phyloP scores from a whole-genome alignment of 2,797 vertebrate species.

The Trachops cirrhosus region DNA sequence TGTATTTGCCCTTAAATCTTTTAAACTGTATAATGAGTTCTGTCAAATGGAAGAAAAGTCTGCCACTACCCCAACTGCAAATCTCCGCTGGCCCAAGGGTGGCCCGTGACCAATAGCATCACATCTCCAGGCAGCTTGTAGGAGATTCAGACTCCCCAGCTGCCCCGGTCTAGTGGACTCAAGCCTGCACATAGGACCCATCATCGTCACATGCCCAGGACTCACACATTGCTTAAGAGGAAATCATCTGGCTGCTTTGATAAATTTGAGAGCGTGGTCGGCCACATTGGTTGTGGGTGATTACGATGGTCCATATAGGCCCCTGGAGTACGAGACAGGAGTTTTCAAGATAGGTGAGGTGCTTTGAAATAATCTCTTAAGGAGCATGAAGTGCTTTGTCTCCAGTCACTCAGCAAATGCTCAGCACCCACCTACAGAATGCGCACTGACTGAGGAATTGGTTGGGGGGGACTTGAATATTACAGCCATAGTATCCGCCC shows the following conservation, averaged over 20 bases:
- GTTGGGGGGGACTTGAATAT: accelerated
- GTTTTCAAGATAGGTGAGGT: not conserved
- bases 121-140: accelerated
- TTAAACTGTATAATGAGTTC: not conserved
- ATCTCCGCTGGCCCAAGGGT: not conserved
- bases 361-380: not conserved
- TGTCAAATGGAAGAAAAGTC: not conserved
- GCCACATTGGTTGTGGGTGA: not conserved
- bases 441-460: not conserved
- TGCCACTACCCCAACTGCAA: too few species aligned
- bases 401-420: not conserved
- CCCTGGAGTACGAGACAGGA: not conserved
- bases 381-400: not conserved
- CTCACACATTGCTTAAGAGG: not conserved
- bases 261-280: not conserved
- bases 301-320: not conserved
- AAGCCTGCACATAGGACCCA: not conserved
- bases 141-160: not conserved
- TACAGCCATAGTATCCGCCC: not conserved
- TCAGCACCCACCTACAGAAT: not conserved
- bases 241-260: not conserved
- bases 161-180: not conserved
- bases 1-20: not conserved
- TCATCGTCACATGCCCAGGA: not conserved
- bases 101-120: not conserved